Percentiles rank a stretch among this genome's conserved stretches.
phyloP scores from a whole-genome alignment of 2,113 vertebrate species.

The Anhinga anhinga region DNA sequence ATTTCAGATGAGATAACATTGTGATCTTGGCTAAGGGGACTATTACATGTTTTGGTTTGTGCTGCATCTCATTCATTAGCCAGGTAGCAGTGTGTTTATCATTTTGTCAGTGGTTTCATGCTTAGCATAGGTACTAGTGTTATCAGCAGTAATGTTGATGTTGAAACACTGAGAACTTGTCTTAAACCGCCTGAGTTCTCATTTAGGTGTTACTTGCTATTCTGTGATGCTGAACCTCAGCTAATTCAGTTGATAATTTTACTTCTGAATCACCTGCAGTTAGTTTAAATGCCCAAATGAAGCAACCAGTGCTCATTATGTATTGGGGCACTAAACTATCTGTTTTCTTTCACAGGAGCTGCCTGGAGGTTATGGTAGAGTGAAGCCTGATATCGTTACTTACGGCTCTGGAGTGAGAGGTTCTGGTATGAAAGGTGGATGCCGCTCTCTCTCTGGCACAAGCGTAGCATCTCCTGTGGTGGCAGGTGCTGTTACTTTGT shows the following conservation, averaged over 20 bases:
- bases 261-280: neutral
- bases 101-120: neutral
- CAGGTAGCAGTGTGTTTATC: neutral
- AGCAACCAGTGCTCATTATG: neutral
- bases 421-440: slow-evolving; percentile 96
- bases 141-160: neutral
- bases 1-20: neutral
- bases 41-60: neutral
- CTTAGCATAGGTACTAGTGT: neutral
- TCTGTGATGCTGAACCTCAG: neutral
- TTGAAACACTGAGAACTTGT: neutral
- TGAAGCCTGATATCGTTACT: slow-evolving; percentile 97
- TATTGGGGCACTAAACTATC: neutral
- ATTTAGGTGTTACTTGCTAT: neutral
- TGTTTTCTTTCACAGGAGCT: slow-evolving; percentile 80
- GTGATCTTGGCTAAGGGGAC: neutral
- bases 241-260: neutral
- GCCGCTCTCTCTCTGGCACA: slow-evolving; percentile 94
- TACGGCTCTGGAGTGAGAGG: slow-evolving; percentile 95
- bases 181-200: neutral
- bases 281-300: neutral
- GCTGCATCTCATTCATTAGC: neutral
- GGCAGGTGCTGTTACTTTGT: slow-evolving; percentile 91
- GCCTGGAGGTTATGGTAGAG: slow-evolving; percentile 92
- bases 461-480: slow-evolving; percentile 98